Evolutionary conservation across 23 tunicate species (phyloP), one percentile per base, ranked within the genome.

Genomic region (Trididemnum nubilum): DNA sequence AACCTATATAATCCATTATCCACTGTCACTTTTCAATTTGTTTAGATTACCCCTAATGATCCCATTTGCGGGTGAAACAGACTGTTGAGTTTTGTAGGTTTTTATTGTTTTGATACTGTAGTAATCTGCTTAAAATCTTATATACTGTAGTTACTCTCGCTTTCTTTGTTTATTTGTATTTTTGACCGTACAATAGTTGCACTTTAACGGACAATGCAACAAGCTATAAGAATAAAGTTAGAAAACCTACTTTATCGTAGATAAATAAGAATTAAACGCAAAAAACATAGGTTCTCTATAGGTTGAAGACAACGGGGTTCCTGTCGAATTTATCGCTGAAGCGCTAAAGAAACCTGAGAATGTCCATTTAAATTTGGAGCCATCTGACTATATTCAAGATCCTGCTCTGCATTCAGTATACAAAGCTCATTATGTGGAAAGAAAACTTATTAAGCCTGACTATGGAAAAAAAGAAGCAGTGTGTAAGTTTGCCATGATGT

Each of bases 261-360:
- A n/a, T n/a, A n/a, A n/a, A n/a, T n/a, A n/a, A n/a, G n/a, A n/a
- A n/a, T n/a, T n/a, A n/a, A n/a, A n/a, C n/a, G n/a, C n/a, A n/a
- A n/a, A n/a, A n/a, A n/a, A n/a, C n/a, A n/a, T n/a, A n/a, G 9
- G 9, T 15, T 44, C 15, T 67, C 33, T 3, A 31, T 31, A 67
- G 74, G 38, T 5, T 33, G 38, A 33, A 7, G 74, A 33, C 37
- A 74, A 83, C 32, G 34, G 33, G 25, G 50, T 89, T 5, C 80
- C 94, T 26, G 72, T 76, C 4, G 88, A 89, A 18, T 27, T 83
- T 60, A 82, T 89, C 24, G 94, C 94, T 4, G 34, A 89, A 39
- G 94, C 79, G 19, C 51, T 89, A 49, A 64, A 79, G 36, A 89
- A 89, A 33, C 88, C 94, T 12, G 94, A 89, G 52, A 89, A 89